phyloP scores from a whole-genome alignment of 1,140 invertebrate species.

The Anagrus nilaparvatae region DNA sequence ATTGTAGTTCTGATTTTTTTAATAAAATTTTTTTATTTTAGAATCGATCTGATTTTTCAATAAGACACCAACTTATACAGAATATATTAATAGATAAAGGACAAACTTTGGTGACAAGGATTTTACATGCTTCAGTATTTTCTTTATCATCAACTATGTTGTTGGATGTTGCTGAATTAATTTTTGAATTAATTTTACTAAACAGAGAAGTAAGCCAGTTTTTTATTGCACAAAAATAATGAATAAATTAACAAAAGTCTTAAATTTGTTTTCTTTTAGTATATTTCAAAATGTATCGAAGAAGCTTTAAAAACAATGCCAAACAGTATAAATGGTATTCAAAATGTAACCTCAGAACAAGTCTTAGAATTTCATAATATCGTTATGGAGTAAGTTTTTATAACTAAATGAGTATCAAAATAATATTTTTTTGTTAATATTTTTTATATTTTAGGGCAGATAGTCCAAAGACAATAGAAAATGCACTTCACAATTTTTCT shows the following conservation, averaged over 20 bases:
- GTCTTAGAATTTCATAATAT: slow-evolving; percentile 72
- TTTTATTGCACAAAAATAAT: background rate
- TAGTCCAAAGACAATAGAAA: slow-evolving; percentile 56
- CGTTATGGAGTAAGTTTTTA: slow-evolving; percentile 50
- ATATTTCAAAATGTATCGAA: slow-evolving; percentile 59
- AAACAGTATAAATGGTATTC: slow-evolving; percentile 59
- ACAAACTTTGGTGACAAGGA: slow-evolving; percentile 57
- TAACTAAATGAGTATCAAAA: too few relatives aligned
- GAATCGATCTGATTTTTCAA: slow-evolving; percentile 46
- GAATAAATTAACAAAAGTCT: background rate
- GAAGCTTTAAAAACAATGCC: slow-evolving; percentile 66
- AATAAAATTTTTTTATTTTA: slow-evolving; percentile 20
- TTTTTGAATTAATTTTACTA: slow-evolving; percentile 62
- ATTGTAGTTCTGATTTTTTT: slow-evolving; percentile 15
- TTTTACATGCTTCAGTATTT: slow-evolving; percentile 74
- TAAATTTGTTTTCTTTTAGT: slow-evolving; percentile 32
- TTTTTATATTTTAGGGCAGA: slow-evolving; percentile 50
- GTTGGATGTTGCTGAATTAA: slow-evolving; percentile 73
- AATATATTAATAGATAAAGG: slow-evolving; percentile 60
- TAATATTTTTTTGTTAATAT: background rate
- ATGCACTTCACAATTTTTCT: slow-evolving; percentile 65
- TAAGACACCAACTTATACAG: slow-evolving; percentile 50
- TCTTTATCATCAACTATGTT: slow-evolving; percentile 74
- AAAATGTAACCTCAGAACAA: slow-evolving; percentile 71
- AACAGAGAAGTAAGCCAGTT: slow-evolving; percentile 46